phyloP scores from a whole-genome alignment of 1,140 invertebrate genomes.

The Nylanderia fulva region DNA sequence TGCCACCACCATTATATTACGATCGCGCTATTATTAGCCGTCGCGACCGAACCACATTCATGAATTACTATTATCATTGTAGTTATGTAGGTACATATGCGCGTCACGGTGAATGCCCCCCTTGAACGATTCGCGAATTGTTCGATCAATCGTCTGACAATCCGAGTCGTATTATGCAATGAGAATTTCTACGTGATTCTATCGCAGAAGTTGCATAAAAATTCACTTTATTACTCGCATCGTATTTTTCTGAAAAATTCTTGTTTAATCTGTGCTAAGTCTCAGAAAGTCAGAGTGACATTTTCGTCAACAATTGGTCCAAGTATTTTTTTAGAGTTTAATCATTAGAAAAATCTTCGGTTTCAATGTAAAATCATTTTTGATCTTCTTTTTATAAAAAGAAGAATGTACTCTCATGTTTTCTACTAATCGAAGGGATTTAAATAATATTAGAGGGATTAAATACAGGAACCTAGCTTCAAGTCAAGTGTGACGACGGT shows the following conservation, averaged over 20 bases:
- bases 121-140: conserved; percentile 27
- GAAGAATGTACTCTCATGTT: no score
- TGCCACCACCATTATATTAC: conserved; percentile 76
- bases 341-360: background rate
- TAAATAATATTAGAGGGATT: no score
- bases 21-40: conserved; percentile 82
- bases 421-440: background rate
- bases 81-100: background rate
- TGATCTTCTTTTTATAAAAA: background rate
- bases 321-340: conserved; percentile 6
- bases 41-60: conserved; percentile 43
- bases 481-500: background rate
- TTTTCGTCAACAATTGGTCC: no score
- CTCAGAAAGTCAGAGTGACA: no score
- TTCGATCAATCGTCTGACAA: background rate
- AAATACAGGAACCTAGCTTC: background rate
- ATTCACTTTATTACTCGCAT: background rate
- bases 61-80: conserved; percentile 63
- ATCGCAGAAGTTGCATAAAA: background rate
- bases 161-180: background rate
- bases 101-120: conserved; percentile 6
- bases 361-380: no score
- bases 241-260: background rate
- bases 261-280: background rate
- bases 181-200: no score